Evolutionary conservation across 2,797 vertebrate genomes (phyloP), one percentile per base, ranked within the genome.

Genomic region (Rhadinocentrus ornatus): DNA sequence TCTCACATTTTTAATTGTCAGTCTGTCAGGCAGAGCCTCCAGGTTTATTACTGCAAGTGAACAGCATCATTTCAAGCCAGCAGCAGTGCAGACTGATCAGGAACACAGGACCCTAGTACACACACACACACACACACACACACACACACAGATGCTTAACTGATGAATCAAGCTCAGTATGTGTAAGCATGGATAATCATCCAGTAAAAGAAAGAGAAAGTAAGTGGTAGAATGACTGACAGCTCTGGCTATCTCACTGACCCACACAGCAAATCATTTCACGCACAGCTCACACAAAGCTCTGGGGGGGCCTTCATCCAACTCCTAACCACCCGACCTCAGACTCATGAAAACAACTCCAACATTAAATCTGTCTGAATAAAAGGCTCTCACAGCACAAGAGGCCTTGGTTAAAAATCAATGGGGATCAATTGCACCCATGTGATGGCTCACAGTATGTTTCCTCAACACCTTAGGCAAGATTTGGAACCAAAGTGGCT

Each of bases 191-290:
- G 58, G 61, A 73, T 54, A 73, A 65, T 75, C 74, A 65, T 71
- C 61, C 31, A 50, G 58, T 16, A 61, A 64, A 62, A 75, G 52
- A 76, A 82, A 76, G 59, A 61, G 66, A 74, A 52, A 61, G 26
- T 35, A 50, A 70, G 62, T 61, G 31, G 71, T 56, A 37, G 52
- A 35, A 52, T 83, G 87, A 90, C 48, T 86, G 84, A 84, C 83
- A 80, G 87, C 59, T 86, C 72, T 66, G 59, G 66, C 62, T 88
- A 78, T 76, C 48, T 63, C 11, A 46, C 70, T 81, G 86, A 88
- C 85, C 75, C 77, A 67, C 74, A 62, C 70, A 67, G 56, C 62
- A 84, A 77, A 83, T 79, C 27, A 72, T 82, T 85, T 85, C 71
- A 83, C 11, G 2, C 72, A 63, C 48, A 61, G 35, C 56, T 76